A percentile compares a stretch with the other conserved stretches of the same genome.
Conservation (phyloP, 2,113 vertebrate genomes). For the Semicossyphus pulcher region DNA sequence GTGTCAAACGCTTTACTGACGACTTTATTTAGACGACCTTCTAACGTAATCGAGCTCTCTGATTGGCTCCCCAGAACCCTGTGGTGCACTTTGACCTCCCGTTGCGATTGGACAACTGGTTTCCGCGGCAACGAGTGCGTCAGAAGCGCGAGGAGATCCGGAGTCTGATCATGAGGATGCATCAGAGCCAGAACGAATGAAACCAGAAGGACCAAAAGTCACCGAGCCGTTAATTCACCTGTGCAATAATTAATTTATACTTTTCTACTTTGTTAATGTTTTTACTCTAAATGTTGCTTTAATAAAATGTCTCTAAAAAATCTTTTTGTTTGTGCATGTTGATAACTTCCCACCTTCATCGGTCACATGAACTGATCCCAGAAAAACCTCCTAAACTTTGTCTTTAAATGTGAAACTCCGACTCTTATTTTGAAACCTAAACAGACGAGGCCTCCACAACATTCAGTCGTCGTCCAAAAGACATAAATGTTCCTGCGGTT, state of each 20-base stretch:
- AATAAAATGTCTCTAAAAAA: too few species aligned
- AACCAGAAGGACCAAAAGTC: not conserved
- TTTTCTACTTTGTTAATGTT: not conserved
- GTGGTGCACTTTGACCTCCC: constrained; percentile 92
- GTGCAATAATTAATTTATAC: constrained; percentile 29
- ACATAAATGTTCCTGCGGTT: too few species aligned
- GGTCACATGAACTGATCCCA: too few species aligned
- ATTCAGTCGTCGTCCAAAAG: too few species aligned
- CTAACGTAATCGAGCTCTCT: constrained; percentile 24
- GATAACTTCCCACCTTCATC: too few species aligned
- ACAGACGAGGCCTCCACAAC: too few species aligned
- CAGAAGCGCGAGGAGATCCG: constrained; percentile 92
- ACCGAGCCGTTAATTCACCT: not conserved
- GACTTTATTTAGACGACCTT: too few species aligned
- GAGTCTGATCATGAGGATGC: constrained; percentile 89
- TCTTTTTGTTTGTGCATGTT: too few species aligned
- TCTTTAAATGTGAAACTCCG: too few species aligned
- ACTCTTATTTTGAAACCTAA: not conserved
- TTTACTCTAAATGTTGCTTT: too few species aligned
- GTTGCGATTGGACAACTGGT: constrained; percentile 89
- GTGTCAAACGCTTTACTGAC: too few species aligned
- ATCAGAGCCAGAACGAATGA: constrained; percentile 80
- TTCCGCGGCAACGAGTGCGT: constrained; percentile 88
- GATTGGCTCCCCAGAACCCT: constrained; percentile 87
- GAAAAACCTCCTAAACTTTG: too few species aligned